Evolutionary conservation across 2,888 invertebrate genomes (phyloP).

Genomic region (Phrixothrix hirtus): DNA sequence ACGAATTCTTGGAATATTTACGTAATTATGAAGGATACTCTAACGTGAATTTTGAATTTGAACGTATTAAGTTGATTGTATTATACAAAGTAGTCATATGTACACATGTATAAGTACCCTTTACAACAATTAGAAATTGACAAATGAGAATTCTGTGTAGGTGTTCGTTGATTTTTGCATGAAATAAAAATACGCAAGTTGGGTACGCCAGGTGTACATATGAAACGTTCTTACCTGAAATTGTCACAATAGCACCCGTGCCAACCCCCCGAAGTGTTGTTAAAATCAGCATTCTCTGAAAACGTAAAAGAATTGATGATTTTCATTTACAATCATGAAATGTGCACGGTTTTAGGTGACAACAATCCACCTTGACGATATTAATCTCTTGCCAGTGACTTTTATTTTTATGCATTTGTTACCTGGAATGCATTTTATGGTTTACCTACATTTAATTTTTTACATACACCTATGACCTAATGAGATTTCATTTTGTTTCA

Average conservation of each 20-base stretch:
- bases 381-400: constrained; percentile 39
- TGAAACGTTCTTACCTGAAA: constrained; percentile 24
- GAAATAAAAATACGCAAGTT: no score
- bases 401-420: constrained; percentile 33
- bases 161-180: no score
- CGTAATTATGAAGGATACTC: no score
- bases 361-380: constrained; percentile 32
- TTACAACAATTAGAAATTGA: no score
- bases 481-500: background rate
- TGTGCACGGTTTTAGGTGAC: constrained; percentile 21
- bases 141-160: no score
- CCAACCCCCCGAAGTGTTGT: constrained; percentile 31
- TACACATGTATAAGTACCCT: no score
- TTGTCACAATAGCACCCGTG: constrained; percentile 33
- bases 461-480: constrained; percentile 3
- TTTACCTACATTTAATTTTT: constrained; percentile 23
- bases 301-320: constrained; percentile 19
- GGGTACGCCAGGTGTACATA: constrained; percentile 31
- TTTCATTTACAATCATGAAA: constrained; percentile 31
- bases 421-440: constrained; percentile 25
- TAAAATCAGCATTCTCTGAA: constrained; percentile 21
- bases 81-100: no score
- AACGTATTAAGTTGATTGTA: no score
- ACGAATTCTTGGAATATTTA: no score
- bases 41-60: no score